A percentile compares a stretch with the other conserved stretches of the same genome.
phyloP scores from a whole-genome alignment of 2,888 invertebrate genomes.

The Cosmia trapezina region DNA sequence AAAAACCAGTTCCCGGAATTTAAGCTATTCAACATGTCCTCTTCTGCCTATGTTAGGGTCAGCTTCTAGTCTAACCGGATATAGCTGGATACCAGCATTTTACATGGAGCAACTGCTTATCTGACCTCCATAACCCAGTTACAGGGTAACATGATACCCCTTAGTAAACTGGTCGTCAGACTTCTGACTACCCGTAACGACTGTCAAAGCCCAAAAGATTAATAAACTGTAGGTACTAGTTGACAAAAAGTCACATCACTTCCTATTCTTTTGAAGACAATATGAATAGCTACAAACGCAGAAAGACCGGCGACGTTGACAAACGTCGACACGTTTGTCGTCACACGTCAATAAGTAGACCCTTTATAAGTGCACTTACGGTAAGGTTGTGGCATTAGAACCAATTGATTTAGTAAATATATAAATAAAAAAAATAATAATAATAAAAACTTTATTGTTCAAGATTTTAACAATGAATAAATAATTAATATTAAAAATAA shows the following conservation, averaged over 20 bases:
- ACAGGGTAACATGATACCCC: too few species aligned
- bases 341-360: slow-evolving; percentile 79
- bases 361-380: slow-evolving; percentile 25
- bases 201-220: not conserved
- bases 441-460: too few species aligned
- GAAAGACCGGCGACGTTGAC: slow-evolving; percentile 73
- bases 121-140: too few species aligned
- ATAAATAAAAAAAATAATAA: too few species aligned
- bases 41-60: not conserved
- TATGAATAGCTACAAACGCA: slow-evolving; percentile 63
- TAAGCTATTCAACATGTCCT: not conserved
- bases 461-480: too few species aligned
- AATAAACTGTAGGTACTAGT: slow-evolving; percentile 31
- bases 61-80: too few species aligned
- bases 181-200: not conserved
- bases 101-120: too few species aligned
- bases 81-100: too few species aligned
- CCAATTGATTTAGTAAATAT: too few species aligned
- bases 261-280: slow-evolving; percentile 54
- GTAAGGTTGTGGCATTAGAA: slow-evolving; percentile 14
- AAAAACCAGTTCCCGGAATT: not conserved
- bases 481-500: too few species aligned
- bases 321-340: slow-evolving; percentile 82
- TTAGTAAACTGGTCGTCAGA: too few species aligned
- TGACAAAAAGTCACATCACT: slow-evolving; percentile 37